Conservation (phyloP, 2,888 invertebrate genomes). For the Lysandra coridon region DNA sequence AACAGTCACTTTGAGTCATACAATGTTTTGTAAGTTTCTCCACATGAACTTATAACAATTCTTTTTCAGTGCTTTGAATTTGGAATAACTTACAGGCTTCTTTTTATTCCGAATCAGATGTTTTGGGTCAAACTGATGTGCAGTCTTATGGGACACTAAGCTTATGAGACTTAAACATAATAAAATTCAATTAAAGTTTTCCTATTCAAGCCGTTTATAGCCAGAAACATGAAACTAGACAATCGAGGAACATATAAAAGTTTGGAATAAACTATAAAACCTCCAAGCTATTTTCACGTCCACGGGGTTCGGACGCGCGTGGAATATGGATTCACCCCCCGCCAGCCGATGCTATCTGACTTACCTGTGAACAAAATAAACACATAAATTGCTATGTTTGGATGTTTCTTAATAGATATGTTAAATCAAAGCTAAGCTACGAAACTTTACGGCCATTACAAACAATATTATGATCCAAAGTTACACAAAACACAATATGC, state of each 20-base stretch:
- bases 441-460: not conserved
- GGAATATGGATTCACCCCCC: slow-evolving; percentile 41
- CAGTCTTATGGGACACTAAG: too few relatives aligned
- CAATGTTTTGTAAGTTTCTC: too few relatives aligned
- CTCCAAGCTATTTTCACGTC: slow-evolving; percentile 13
- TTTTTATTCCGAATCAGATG: not conserved
- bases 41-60: too few relatives aligned
- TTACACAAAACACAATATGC: not conserved
- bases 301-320: slow-evolving; percentile 32
- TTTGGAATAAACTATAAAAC: slow-evolving; percentile 9
- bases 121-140: not conserved
- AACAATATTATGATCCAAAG: not conserved
- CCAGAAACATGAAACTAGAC: not conserved
- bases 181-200: not conserved
- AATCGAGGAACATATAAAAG: slow-evolving; percentile 2
- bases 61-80: too few relatives aligned
- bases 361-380: slow-evolving; percentile 43
- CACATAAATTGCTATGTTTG: not conserved
- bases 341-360: slow-evolving; percentile 31
- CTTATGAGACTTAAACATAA: not conserved
- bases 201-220: not conserved
- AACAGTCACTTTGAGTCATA: too few relatives aligned
- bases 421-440: not conserved
- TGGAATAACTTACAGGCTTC: too few relatives aligned
- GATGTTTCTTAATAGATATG: not conserved